Evolutionary conservation across 1,140 invertebrate species (phyloP).

Genomic region (Microplitis mediator): DNA sequence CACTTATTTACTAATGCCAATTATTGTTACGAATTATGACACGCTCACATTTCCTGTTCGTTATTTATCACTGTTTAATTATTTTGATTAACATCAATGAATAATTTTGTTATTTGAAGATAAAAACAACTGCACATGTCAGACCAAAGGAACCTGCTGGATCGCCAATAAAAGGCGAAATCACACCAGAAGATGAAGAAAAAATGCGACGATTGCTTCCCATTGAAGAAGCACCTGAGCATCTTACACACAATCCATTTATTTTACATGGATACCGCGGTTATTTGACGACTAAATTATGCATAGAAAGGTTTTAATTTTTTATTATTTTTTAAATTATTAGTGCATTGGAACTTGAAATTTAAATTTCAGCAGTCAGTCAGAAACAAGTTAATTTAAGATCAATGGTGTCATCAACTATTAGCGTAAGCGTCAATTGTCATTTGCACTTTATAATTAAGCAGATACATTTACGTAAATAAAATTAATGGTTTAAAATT

Average conservation of each 20-base stretch:
- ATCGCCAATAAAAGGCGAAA: conserved; percentile 46
- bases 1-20: too few relatives aligned
- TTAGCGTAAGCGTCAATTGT: too few relatives aligned
- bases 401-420: too few relatives aligned
- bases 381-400: too few relatives aligned
- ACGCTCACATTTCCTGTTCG: too few relatives aligned
- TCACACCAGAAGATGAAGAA: conserved; percentile 52
- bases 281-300: conserved; percentile 78
- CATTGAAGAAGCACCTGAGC: conserved; percentile 75
- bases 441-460: too few relatives aligned
- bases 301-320: conserved; percentile 80
- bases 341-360: neutral
- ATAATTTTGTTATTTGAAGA: neutral
- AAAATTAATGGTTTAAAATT: too few relatives aligned
- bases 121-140: conserved; percentile 31
- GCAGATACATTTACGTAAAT: too few relatives aligned
- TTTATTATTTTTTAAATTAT: neutral
- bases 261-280: conserved; percentile 76
- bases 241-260: conserved; percentile 81
- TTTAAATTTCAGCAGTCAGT: too few relatives aligned
- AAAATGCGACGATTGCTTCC: conserved; percentile 59
- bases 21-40: too few relatives aligned
- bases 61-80: too few relatives aligned
- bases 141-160: conserved; percentile 39
- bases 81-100: neutral